Evolutionary conservation across 53 echinoderm and acorn worm species (phyloP), one percentile per base, ranked within the genome.

Genomic region (Echinarachnius parma): DNA sequence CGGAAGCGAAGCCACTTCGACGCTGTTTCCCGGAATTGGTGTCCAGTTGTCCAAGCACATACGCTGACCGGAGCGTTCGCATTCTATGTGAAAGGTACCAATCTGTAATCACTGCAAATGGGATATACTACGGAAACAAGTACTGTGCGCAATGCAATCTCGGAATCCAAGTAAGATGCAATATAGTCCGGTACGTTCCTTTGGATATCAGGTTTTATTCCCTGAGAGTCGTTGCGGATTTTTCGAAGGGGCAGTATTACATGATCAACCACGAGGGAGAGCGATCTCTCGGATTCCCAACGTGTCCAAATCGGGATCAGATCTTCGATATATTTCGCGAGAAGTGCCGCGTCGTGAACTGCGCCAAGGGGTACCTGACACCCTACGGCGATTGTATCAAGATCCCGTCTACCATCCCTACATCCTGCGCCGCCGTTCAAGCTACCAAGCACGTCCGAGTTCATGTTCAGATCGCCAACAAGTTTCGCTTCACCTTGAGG

Each of bases 131-230:
- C 72, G 77, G 82, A 35, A 86, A 86, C 57, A 81, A 77, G 62
- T 67, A 77, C 31, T 86, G 81, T 45, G 86, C 86, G 2, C 78
- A 77, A 4, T 86, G 86, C 35, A 77, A 86, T 27, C 48, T 42
- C 16, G 77, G 46, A 10, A 34, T 68, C 10, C 29, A 80, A 15
- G 57, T 57, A 0, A 42, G 74, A 10, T 72, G 74, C 20, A 72
- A 72, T 39, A 56, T 28, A 13, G 57, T 72, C 32, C n/a, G 74
- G 28, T 72, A 26, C 21, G 55, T 53, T 9, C 74, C 74, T 22
- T 57, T 57, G 24, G 27, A 23, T 9, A 72, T 72, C 28, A 54
- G 74, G 18, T 72, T 72, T 28, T 72, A 72, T 20, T 72, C 74
- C 24, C 15, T 72, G 57, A 54, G 74, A 15, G 56, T 72, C 5